Evolutionary conservation across 2,113 vertebrate genomes (phyloP), one percentile per base, ranked within the genome.

Genomic region (Oryzias melastigma): DNA sequence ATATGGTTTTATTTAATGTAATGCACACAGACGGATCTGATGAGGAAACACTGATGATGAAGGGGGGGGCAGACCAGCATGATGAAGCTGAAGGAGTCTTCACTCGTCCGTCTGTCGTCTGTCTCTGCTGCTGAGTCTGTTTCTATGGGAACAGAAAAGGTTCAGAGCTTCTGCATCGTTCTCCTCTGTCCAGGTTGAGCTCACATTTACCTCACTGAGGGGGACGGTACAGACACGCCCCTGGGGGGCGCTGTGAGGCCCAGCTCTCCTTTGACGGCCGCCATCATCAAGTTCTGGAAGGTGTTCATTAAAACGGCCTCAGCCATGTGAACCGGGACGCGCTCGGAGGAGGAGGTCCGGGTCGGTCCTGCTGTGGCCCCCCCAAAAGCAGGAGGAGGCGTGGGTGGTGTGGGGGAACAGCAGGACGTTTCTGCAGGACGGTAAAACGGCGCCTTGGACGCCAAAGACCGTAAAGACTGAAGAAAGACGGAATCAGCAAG

Each of bases 201-300:
- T 42, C 49, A 57, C 70, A 47, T 14, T 68, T 42, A 77, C 81
- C 82, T 84, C 52, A n/a, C 1, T 0, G 65, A 73, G 43, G 29
- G 19, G 19, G 91, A 88, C 0, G 93, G 92, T 46, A 92, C 50
- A 20, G 85, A 60, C 14, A 93, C 85, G 74, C 92, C 73, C 50
- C 91, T 89, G 3, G 94, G 93, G 10, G 15, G 67, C 0, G 92
- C 84, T 0, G 93, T 96, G 42, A 97, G 91, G 42, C 91, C 80
- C 68, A 98, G 90, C 62, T 98, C 94, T 44, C 94, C 95, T 43
- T 77, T 84, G 81, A 91, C 94, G 40, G 93, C 94, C 89, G 98
- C 96, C 0, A 85, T 89, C 89, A 98, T 85, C 79, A 98, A 88
- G 82, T 98, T 98, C 88, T 91, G 93, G 55, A 98, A 70, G 0